phyloP scores from a whole-genome alignment of 2,888 invertebrate species.

The Troides helena region DNA sequence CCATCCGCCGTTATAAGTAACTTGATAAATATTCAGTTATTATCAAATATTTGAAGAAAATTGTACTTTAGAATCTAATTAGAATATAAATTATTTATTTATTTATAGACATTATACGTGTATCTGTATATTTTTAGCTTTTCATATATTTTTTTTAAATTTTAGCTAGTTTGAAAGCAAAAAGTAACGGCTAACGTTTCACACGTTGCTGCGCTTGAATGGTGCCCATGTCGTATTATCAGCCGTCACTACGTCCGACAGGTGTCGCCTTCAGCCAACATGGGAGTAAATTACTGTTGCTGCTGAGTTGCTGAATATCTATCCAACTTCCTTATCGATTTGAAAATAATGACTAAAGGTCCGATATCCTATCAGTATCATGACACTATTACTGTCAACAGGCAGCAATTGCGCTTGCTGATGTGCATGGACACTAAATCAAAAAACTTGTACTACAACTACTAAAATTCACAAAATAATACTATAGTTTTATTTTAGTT shows the following conservation, averaged over 20 bases:
- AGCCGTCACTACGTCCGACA: conserved; percentile 76
- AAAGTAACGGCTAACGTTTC: conserved; percentile 46
- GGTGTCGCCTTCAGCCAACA: conserved; percentile 80
- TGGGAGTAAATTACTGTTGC: conserved; percentile 77
- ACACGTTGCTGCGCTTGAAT: conserved; percentile 68
- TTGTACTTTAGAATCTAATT: not conserved
- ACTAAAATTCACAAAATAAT: no score
- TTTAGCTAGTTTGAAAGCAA: not conserved
- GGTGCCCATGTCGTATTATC: conserved; percentile 75
- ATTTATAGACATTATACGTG: not conserved
- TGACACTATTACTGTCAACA: conserved; percentile 38
- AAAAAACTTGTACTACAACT: no score
- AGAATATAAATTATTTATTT: not conserved
- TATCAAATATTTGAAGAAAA: conserved; percentile 1
- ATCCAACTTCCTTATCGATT: conserved; percentile 74
- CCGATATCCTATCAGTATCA: conserved; percentile 49
- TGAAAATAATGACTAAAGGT: conserved; percentile 59
- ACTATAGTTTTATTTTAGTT: not conserved
- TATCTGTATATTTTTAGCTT: not conserved
- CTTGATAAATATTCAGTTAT: conserved; percentile 57
- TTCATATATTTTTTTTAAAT: no score
- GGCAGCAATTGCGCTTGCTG: no score
- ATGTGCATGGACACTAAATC: no score
- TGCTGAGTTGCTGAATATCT: conserved; percentile 74
- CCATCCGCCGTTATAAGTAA: conserved; percentile 60